Evolutionary conservation across 2,888 invertebrate species (phyloP).

Genomic region (Hyposoter dolosus): DNA sequence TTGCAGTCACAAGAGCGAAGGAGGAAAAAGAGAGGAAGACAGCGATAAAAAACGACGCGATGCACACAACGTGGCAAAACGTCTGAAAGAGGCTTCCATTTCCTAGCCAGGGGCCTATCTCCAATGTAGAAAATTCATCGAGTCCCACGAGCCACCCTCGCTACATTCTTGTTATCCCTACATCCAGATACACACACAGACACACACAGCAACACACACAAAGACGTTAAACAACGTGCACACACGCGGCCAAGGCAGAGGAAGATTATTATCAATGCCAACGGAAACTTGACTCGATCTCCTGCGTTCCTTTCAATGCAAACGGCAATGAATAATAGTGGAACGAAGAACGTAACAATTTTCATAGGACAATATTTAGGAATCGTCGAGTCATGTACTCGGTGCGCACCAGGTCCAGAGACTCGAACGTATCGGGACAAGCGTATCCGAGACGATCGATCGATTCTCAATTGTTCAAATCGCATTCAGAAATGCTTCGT

Average conservation of each 20-base stretch:
- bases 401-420: not conserved
- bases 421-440: not conserved
- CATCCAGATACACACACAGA: constrained; percentile 47
- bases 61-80: constrained; percentile 46
- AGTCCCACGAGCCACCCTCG: constrained; percentile 69
- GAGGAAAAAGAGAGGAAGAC: constrained; percentile 50
- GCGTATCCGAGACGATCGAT: not conserved
- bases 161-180: constrained; percentile 66
- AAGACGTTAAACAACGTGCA: constrained; percentile 34
- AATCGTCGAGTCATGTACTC: constrained; percentile 43
- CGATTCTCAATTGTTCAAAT: not conserved
- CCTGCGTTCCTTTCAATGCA: constrained; percentile 67
- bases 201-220: constrained; percentile 34
- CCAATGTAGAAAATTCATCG: constrained; percentile 69
- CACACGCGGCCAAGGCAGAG: constrained; percentile 38
- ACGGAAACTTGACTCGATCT: constrained; percentile 70
- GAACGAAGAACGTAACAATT: constrained; percentile 61
- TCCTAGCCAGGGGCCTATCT: constrained; percentile 66
- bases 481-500: not conserved
- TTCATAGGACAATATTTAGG: constrained; percentile 47
- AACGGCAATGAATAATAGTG: constrained; percentile 66
- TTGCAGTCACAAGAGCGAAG: constrained; percentile 34
- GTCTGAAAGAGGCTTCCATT: constrained; percentile 65
- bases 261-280: constrained; percentile 68
- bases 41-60: constrained; percentile 40